A percentile compares a stretch with the other conserved stretches of the same genome.
phyloP scores from a whole-genome alignment of 2,113 vertebrate species.

The Hyperopisus bebe region DNA sequence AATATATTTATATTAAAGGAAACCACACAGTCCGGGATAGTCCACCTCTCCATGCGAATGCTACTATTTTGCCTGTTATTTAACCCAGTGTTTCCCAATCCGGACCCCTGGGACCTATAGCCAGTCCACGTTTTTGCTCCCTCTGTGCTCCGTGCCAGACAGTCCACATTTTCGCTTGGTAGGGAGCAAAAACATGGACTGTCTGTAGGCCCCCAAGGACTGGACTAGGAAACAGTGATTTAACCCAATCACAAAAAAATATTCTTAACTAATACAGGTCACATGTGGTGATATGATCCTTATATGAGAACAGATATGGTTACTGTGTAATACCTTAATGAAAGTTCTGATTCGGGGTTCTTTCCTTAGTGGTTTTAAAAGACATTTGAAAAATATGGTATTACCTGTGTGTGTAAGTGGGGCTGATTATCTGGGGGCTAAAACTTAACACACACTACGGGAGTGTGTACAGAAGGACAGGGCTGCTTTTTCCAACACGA shows the following conservation, averaged over 20 bases:
- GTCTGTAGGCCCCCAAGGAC: background rate
- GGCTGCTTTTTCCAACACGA: background rate
- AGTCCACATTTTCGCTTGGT: no score
- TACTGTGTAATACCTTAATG: background rate
- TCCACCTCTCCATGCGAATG: background rate
- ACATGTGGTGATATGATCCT: background rate
- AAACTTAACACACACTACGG: background rate
- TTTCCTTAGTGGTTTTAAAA: background rate
- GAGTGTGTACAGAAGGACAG: background rate
- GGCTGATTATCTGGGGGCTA: no score
- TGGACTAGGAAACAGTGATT: background rate
- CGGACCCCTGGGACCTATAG: no score
- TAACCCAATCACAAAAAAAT: background rate
- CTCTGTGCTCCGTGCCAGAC: background rate
- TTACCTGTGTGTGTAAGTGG: background rate
- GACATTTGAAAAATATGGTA: background rate
- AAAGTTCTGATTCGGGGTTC: background rate
- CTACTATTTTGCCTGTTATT: background rate
- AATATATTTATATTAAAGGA: background rate
- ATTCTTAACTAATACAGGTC: background rate
- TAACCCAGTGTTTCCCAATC: background rate
- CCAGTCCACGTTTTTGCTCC: background rate
- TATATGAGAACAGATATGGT: background rate
- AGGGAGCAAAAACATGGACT: background rate
- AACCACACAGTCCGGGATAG: background rate